Evolutionary conservation across 2,888 invertebrate species (phyloP).

Genomic region (Acleris cristana): DNA sequence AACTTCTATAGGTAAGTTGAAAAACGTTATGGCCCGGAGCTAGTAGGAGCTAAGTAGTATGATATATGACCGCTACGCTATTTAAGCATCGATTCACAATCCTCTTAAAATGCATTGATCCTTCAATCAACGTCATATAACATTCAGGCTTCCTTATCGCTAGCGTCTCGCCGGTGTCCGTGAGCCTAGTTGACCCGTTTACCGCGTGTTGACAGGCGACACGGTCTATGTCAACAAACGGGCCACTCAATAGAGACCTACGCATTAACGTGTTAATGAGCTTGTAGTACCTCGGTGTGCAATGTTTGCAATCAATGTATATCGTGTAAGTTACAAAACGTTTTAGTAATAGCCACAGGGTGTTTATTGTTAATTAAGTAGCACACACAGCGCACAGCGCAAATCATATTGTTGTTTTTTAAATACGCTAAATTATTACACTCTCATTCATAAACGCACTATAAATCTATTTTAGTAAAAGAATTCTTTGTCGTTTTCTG

Average conservation of each 20-base stretch:
- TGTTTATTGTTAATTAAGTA: no score
- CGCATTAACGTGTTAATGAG: conserved; percentile 26
- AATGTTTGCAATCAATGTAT: background rate
- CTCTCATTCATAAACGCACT: no score
- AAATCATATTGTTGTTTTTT: no score
- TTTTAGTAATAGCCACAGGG: background rate
- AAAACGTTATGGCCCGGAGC: no score
- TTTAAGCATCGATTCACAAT: background rate
- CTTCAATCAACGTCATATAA: background rate
- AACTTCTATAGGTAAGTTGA: no score
- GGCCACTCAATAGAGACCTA: conserved; percentile 24
- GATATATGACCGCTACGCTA: no score
- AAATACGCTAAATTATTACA: no score
- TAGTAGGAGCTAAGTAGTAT: no score
- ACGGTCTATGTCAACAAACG: conserved; percentile 20
- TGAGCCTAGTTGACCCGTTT: conserved; percentile 4
- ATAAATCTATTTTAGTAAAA: no score
- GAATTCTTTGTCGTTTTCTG: no score
- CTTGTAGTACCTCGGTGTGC: background rate
- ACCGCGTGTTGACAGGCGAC: conserved; percentile 24
- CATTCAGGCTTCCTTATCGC: background rate
- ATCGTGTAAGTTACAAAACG: background rate
- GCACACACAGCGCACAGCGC: no score
- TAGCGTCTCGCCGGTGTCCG: conserved; percentile 7
- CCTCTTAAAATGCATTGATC: background rate